Evolutionary conservation across 2,113 vertebrate species (phyloP).

Genomic region (Mirza zaza): DNA sequence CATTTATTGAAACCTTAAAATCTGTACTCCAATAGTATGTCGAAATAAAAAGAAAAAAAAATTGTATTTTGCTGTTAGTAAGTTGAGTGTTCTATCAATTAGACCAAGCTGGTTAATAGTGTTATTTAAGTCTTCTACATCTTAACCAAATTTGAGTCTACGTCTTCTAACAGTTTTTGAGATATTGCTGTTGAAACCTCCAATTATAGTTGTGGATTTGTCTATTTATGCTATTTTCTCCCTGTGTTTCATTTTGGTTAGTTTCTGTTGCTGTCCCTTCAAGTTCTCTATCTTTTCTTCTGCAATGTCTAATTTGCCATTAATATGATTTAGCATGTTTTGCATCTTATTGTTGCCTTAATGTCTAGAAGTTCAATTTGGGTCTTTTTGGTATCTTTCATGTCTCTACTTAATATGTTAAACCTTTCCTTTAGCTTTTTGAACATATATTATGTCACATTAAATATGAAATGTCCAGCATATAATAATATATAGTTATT

Average conservation of each 20-base stretch:
- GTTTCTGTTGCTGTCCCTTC: background rate
- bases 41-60: too few relatives aligned
- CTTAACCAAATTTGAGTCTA: background rate
- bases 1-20: too few relatives aligned
- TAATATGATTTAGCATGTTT: background rate
- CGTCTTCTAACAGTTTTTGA: background rate
- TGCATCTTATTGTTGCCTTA: background rate
- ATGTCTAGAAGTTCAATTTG: background rate
- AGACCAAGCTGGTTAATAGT: background rate
- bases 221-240: background rate
- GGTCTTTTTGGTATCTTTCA: background rate
- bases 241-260: background rate
- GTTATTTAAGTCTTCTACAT: background rate
- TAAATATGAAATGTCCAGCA: too few relatives aligned
- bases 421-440: conserved; percentile 23
- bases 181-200: background rate
- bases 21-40: too few relatives aligned
- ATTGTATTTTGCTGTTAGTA: background rate
- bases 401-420: background rate
- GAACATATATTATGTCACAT: background rate
- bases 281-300: background rate
- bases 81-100: background rate
- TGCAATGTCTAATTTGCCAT: background rate
- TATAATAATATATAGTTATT: background rate
- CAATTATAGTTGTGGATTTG: background rate